Conservation (phyloP, 2,888 invertebrate genomes). For the Serrognathus titanus region DNA sequence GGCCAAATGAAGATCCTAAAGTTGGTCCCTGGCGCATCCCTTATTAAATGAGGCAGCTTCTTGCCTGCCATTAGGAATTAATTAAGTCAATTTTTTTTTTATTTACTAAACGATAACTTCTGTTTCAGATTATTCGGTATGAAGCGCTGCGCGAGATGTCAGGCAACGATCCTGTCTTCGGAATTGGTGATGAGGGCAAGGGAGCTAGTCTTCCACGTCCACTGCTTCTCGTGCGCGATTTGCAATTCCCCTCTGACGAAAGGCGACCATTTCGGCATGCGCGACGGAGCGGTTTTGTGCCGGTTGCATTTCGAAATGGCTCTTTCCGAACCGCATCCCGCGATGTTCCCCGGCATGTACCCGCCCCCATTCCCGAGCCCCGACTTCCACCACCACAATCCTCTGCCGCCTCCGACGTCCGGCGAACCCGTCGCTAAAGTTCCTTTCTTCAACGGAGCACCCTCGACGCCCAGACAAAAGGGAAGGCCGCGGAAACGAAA, state of each 20-base stretch:
- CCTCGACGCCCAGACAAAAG: slow-evolving; percentile 79
- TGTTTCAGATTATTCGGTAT: slow-evolving; percentile 82
- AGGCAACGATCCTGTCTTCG: slow-evolving; percentile 81
- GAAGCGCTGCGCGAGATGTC: slow-evolving; percentile 86
- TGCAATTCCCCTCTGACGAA: slow-evolving; percentile 85
- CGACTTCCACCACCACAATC: slow-evolving; percentile 49
- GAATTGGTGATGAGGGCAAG: slow-evolving; percentile 94
- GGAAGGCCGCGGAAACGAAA: slow-evolving; percentile 91
- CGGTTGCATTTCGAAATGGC: slow-evolving; percentile 67
- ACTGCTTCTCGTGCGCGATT: slow-evolving; percentile 89
- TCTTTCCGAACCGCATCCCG: slow-evolving; percentile 29
- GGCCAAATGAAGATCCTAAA: no score
- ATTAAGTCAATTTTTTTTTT: slow-evolving; percentile 16
- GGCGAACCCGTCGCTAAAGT: slow-evolving; percentile 37
- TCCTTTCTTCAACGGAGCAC: slow-evolving; percentile 59
- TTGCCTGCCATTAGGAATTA: no score
- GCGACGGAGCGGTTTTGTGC: slow-evolving; percentile 85
- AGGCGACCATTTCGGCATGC: slow-evolving; percentile 93
- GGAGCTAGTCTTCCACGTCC: slow-evolving; percentile 90
- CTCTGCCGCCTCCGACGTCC: slow-evolving; percentile 56
- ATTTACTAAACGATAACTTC: slow-evolving; percentile 10
- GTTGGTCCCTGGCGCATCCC: no score
- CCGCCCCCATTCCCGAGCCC: slow-evolving; percentile 51
- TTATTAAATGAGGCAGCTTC: no score
- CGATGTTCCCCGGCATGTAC: slow-evolving; percentile 38